Base-by-base conservation (phyloP, 2,888 invertebrate genomes). In the Piscicola geometra region DNA sequence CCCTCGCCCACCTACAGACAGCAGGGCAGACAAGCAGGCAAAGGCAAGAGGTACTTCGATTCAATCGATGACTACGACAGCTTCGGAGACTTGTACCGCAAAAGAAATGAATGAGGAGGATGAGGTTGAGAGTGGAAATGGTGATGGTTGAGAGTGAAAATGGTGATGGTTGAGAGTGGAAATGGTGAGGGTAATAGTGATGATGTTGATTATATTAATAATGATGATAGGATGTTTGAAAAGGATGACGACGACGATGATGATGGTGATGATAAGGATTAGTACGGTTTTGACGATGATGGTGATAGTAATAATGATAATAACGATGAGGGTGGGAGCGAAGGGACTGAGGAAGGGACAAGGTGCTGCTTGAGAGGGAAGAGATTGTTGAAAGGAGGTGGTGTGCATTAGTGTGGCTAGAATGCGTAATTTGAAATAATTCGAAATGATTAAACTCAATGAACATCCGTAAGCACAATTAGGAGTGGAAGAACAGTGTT, bases 111-210 rank as follows among this genome's bases (percentile, higher is more conserved):
- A 5, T 56, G 60, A 56, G n/a, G 60, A 56, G 9, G 21, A 25
- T 56, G 60, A 56, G 9, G 21, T 15, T 50, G 30, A 41, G 30
- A 0, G 50, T 25, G 28, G 47, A 71, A 30, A 41, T 50, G 30
- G 36, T 71, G 28, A 71, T 50, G 28, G 25, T 71, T 36, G 50
- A 30, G 71, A 25, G 71, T 30, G 33, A 68, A 33, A 68, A 36
- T 33, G 68, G 25, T 12, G 33, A 21, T 32, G 30, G 68, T 25
- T 36, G 68, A 68, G 32, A 33, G 25, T 36, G 41, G 21, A 25
- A 25, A 33, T 25, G 41, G 25, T n/a, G 68, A 35, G 25, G 41
- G 33, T 68, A 33, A 68, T 36, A 25, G 25, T 36, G 35, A 36
- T 68, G 68, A 33, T 36, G 41, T 32, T 36, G 41, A 68, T 36